Evolutionary conservation across 2,888 invertebrate genomes (phyloP).

Genomic region (Agrochola lota): DNA sequence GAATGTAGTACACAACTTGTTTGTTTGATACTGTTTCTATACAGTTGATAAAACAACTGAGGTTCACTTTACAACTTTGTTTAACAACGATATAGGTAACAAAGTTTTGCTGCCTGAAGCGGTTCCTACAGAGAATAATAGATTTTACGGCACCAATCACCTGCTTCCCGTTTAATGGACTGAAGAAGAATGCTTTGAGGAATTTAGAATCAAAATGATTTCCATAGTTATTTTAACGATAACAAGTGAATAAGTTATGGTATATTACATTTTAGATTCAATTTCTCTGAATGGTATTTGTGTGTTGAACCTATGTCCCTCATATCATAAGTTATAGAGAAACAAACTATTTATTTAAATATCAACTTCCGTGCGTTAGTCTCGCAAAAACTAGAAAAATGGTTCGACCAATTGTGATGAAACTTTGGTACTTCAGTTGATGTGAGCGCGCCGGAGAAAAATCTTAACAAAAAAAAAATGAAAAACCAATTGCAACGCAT

Average conservation of each 20-base stretch:
- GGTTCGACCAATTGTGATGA: too few species aligned
- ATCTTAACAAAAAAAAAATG: too few species aligned
- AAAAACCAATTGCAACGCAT: too few species aligned
- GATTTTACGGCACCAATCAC: constrained; percentile 35
- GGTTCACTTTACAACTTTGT: constrained; percentile 54
- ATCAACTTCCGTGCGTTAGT: too few species aligned
- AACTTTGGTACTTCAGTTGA: too few species aligned
- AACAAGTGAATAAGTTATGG: background rate
- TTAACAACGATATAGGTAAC: constrained; percentile 42
- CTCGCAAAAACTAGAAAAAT: too few species aligned
- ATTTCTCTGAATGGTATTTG: background rate
- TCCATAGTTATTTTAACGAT: background rate
- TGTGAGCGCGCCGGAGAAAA: too few species aligned
- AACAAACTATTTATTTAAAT: background rate
- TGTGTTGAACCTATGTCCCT: background rate
- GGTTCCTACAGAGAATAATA: constrained; percentile 41
- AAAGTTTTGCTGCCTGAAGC: constrained; percentile 31
- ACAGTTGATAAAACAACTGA: constrained; percentile 56
- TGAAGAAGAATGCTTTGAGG: background rate
- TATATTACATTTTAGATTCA: background rate
- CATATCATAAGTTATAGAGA: background rate
- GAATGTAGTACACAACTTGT: constrained; percentile 39
- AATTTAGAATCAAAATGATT: background rate
- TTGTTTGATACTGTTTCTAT: constrained; percentile 44
- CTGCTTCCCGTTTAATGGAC: constrained; percentile 2